These are phyloP conservation scores for Myotis findleyi DNA, from an alignment of 2,797 vertebrate species.

Conservation along the genomic window DNA sequence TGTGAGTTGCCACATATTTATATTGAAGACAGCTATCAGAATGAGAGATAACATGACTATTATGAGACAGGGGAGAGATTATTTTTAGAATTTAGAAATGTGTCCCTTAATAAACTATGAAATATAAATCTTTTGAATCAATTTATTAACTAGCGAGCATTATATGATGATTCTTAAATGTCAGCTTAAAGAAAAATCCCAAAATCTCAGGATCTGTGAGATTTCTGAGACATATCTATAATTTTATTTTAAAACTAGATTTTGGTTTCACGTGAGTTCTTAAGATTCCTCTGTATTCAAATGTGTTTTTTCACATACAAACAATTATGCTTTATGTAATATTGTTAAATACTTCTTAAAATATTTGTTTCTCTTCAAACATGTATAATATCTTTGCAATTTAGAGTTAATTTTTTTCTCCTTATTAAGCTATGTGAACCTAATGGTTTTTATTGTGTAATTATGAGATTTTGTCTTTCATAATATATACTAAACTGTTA, in stretches of 20 bases:
- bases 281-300: not conserved
- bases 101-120: not conserved
- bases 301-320: not conserved
- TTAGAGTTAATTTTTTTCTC: not conserved
- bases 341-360: not conserved
- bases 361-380: not conserved
- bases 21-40: not conserved
- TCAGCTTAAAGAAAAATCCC: not conserved
- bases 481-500: not conserved
- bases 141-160: not conserved
- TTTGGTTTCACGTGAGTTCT: not conserved
- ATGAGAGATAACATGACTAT: not conserved
- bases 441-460: not conserved
- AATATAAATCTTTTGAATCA: not conserved
- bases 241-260: constrained; percentile 38
- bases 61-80: not conserved
- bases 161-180: not conserved
- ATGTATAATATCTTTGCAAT: not conserved
- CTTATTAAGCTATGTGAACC: not conserved
- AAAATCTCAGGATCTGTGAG: constrained; percentile 1
- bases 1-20: not conserved
- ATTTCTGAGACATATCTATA: not conserved
- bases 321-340: not conserved
- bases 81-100: constrained; percentile 28
- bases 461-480: constrained; percentile 11